phyloP scores from a whole-genome alignment of 2,797 vertebrate species.

The Danio jaintianensis region DNA sequence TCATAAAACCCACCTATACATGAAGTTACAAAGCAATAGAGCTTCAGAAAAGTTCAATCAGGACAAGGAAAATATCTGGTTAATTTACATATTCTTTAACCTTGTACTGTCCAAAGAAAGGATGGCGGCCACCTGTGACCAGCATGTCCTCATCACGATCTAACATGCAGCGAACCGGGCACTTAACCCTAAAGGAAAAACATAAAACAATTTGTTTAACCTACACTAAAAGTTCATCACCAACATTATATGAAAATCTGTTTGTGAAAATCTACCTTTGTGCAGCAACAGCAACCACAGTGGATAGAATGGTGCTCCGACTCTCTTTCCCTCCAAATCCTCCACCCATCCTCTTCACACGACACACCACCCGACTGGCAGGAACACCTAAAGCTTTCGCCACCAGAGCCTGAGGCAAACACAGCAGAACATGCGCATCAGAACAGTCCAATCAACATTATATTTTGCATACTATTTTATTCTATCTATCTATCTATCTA shows the following conservation, averaged over 20 bases:
- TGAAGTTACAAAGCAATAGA: neutral
- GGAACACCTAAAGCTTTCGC: conserved; percentile 87
- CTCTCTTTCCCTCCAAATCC: conserved; percentile 96
- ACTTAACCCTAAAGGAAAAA: conserved; percentile 72
- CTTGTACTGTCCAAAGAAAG: conserved; percentile 91
- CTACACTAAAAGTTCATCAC: neutral
- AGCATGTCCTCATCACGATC: conserved; percentile 97
- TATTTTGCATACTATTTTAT: neutral
- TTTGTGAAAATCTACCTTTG: conserved; percentile 79
- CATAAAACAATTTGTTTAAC: neutral
- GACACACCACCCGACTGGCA: conserved; percentile 84
- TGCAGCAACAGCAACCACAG: conserved; percentile 88
- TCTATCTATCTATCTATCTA: too few species aligned
- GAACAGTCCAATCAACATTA: neutral
- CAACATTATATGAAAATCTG: neutral
- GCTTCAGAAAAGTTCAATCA: neutral
- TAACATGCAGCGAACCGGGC: conserved; percentile 92
- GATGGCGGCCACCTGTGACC: conserved; percentile 91
- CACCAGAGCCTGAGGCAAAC: conserved; percentile 72
- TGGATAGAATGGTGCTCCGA: conserved; percentile 82
- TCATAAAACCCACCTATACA: conserved; percentile 88
- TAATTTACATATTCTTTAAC: conserved; percentile 65
- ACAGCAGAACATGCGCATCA: neutral
- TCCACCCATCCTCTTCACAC: conserved; percentile 95
- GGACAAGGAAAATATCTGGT: neutral